Base-by-base conservation (phyloP, 2,888 invertebrate species). In the Folsomia candida region DNA sequence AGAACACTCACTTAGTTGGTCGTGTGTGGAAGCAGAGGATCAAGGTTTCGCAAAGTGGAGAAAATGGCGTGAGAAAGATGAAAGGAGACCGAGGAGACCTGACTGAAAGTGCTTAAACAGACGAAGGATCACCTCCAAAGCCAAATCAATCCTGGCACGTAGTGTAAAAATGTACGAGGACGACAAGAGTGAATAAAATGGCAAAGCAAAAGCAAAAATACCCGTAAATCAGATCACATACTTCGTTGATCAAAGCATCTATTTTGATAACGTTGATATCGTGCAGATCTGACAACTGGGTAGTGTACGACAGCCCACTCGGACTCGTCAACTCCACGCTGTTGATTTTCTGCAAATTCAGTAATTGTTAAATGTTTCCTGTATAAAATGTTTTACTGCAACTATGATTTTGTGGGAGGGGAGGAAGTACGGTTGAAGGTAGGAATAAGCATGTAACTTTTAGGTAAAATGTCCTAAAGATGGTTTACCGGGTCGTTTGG, bases 181-280 rank as follows among this genome's bases (percentile, higher is more conserved):
- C n/a, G n/a, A n/a, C n/a, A n/a, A n/a, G n/a, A n/a, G n/a, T n/a
- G n/a, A n/a, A n/a, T n/a, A n/a, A n/a, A n/a, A n/a, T n/a, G n/a
- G n/a, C n/a, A n/a, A n/a, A n/a, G n/a, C n/a, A n/a, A n/a, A n/a
- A n/a, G n/a, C n/a, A n/a, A n/a, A n/a, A 37, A 37, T 37, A 37
- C 18, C 24, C 24, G 57, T 57, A 62, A 61, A 68, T 68, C 22
- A 51, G 27, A 61, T 68, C 37, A 67, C 68, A 47, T 71, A 79
- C 79, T 75, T 77, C 77, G 72, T 79, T 76, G 69, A 79, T 76
- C 63, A 75, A 58, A 67, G 77, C 76, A 66, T 79, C 79, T 47
- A 79, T 79, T 68, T 76, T 76, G 73, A 79, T 77, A 65, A 76
- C 79, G 70, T 79, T 77, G 61, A 79, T 78, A 70, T 79, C 79